Base-by-base conservation (phyloP, 2,797 vertebrate genomes). In the Lithobates sylvaticus region DNA sequence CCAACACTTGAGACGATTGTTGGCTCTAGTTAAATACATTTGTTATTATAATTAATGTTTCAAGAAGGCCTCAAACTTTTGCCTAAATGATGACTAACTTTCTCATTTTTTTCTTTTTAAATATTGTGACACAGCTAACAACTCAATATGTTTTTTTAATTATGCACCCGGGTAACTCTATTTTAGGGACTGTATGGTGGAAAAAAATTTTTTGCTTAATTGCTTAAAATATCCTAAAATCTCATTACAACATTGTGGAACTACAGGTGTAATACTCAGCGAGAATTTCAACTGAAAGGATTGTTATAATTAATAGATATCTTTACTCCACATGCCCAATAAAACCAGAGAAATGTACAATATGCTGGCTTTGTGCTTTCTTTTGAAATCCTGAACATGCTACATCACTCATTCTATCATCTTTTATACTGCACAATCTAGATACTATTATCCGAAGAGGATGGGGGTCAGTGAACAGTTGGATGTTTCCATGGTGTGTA, bases 331-430 rank as follows among this genome's bases (percentile, higher is more conserved):
- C 61, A 83, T 87, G 64, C 54, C 75, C 76, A 83, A 79, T 78
- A 79, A 73, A 83, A 86, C 64, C 72, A 75, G 64, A 70, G 39
- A 79, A 34, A 54, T 74, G 50, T 73, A 73, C 70, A 74, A 76
- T 81, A 70, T 69, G 78, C 78, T 76, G 58, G 65, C 73, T 76
- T 76, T 86, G 73, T 70, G 61, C 68, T 69, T 12, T 75, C 68
- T 78, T 82, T 64, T 78, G 47, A 36, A 54, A 67, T 73, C 26
- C 42, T 67, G 34, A 69, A 70, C 61, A 50, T 83, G 77, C 74
- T 87, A 76, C 71, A 87, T 80, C 64, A 87, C 84, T 70, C 71
- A 79, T 29, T 47, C 73, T 73, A 58, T 87, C 75, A 83, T 87
- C 70, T 73, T 80, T 87, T 84, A 74, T 80, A 69, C 58, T 68